Evolutionary conservation across 2,797 vertebrate species (phyloP).

Genomic region (Tolypeutes matacus): DNA sequence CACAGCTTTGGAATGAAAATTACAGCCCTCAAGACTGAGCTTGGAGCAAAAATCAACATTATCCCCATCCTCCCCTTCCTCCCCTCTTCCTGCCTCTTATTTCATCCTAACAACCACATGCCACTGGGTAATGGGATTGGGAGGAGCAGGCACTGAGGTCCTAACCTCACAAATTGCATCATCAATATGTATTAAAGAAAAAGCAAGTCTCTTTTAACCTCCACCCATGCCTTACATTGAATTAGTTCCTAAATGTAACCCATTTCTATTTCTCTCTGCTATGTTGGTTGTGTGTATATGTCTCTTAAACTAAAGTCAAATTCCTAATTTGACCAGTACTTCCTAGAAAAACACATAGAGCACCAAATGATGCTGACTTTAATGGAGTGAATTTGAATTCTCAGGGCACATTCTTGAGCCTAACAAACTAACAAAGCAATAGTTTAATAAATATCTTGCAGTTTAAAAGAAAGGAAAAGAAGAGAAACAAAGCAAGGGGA

Average conservation of each 20-base stretch:
- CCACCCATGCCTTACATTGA: neutral
- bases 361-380: neutral
- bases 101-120: slow-evolving; percentile 43
- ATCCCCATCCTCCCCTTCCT: neutral
- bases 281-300: neutral
- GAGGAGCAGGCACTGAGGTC: neutral
- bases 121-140: neutral
- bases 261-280: neutral
- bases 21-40: neutral
- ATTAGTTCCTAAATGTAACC: neutral
- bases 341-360: neutral
- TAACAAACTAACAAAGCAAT: neutral
- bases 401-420: neutral
- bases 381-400: neutral
- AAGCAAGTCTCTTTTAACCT: neutral
- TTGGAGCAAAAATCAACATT: slow-evolving; percentile 52
- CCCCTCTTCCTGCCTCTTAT: neutral
- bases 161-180: neutral
- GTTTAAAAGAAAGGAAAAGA: neutral
- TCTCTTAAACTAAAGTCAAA: slow-evolving; percentile 1
- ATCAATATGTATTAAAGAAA: neutral
- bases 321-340: neutral
- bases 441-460: neutral
- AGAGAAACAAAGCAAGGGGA: neutral
- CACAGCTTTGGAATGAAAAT: slow-evolving; percentile 66